phyloP scores from a whole-genome alignment of 2,888 invertebrate genomes.

The Cheilosia soror region DNA sequence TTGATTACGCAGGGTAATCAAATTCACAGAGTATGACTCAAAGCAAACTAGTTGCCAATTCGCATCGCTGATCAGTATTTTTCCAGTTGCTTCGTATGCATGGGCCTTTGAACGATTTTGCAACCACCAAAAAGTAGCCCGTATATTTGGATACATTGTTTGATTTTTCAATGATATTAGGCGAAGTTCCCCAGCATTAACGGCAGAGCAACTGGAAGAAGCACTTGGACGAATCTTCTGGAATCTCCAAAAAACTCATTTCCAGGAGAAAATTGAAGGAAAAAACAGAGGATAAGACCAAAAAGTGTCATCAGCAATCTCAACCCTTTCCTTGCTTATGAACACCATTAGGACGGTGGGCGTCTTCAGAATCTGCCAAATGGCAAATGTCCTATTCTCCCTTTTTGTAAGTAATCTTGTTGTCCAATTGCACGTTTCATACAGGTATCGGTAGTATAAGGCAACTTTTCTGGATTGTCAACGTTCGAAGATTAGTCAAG shows the following conservation, averaged over 20 bases:
- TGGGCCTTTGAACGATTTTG: not conserved
- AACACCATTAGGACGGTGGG: not conserved
- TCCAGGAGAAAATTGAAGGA: constrained; percentile 30
- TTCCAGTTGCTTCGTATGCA: no score
- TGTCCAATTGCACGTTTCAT: constrained; percentile 62
- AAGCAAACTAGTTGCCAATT: no score
- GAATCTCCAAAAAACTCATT: constrained; percentile 22
- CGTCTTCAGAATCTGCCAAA: constrained; percentile 26
- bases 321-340: not conserved
- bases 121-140: not conserved
- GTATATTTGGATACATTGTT: no score
- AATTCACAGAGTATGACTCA: no score
- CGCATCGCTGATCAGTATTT: no score
- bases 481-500: constrained; percentile 26
- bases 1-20: no score
- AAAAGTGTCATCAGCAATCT: constrained; percentile 9
- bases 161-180: no score
- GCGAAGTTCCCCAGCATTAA: not conserved
- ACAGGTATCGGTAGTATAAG: constrained; percentile 58
- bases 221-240: not conserved
- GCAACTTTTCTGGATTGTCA: constrained; percentile 64
- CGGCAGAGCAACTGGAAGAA: constrained; percentile 14
- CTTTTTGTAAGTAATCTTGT: constrained; percentile 15
- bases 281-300: constrained; percentile 13
- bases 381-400: constrained; percentile 14